A percentile compares a stretch with the other conserved stretches of the same genome.
Conservation (phyloP, 2,797 vertebrate species). For the Coranthus polyacanthus region DNA sequence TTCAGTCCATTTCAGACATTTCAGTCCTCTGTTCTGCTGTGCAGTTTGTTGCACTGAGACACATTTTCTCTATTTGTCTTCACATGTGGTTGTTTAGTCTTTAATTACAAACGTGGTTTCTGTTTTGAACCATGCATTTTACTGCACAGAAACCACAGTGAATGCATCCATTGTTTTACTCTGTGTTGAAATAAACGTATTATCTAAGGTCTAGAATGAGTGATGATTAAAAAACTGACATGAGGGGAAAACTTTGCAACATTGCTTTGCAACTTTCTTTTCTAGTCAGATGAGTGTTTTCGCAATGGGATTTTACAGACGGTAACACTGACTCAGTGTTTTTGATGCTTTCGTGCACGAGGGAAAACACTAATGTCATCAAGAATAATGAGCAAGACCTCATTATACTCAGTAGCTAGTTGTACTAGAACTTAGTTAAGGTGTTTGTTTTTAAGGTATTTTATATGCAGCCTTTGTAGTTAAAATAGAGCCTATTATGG, state of each 20-base stretch:
- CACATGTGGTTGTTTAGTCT: not conserved
- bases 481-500: constrained; percentile 28
- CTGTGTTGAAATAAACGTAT: not conserved
- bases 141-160: not conserved
- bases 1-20: no score
- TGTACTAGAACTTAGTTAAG: constrained; percentile 28
- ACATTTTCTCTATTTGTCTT: not conserved
- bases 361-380: constrained; percentile 39
- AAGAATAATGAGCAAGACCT: constrained; percentile 56
- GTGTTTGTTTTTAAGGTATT: constrained; percentile 46
- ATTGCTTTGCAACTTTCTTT: constrained; percentile 4
- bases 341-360: constrained; percentile 26
- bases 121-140: constrained; percentile 1
- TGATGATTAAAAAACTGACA: not conserved
- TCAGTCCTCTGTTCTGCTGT: no score
- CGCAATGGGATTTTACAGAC: constrained; percentile 23
- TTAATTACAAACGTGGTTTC: constrained; percentile 6
- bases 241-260: not conserved
- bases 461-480: constrained; percentile 58
- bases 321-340: constrained; percentile 48
- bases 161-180: not conserved
- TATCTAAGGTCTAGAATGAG: not conserved
- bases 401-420: constrained; percentile 46
- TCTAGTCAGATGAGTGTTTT: constrained; percentile 18
- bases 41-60: not conserved